Evolutionary conservation across 2,113 vertebrate genomes (phyloP).

Genomic region (Xiphias gladius): DNA sequence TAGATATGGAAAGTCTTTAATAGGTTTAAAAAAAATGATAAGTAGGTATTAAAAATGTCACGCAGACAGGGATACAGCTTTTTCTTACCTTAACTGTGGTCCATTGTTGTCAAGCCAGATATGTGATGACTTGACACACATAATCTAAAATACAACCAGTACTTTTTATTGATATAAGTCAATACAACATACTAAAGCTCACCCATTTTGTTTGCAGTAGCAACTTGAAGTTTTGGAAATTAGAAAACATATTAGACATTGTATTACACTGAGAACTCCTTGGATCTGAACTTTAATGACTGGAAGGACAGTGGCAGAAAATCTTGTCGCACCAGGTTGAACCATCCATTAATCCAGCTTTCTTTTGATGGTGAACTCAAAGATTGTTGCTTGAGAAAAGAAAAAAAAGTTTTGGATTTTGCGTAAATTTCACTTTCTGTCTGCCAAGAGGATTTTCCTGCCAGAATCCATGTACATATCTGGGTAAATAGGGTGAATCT

Average conservation of each 20-base stretch:
- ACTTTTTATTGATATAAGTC: background rate
- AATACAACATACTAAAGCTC: background rate
- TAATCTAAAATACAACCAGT: background rate
- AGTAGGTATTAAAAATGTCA: background rate
- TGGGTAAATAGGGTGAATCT: conserved; percentile 63
- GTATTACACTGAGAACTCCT: background rate
- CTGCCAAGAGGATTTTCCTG: conserved; percentile 35
- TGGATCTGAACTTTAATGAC: background rate
- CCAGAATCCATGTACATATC: conserved; percentile 36
- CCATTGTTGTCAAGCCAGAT: background rate
- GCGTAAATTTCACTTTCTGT: background rate
- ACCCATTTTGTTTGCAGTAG: background rate
- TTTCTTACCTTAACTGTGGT: background rate
- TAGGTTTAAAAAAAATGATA: conserved; percentile 1
- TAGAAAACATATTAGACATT: background rate
- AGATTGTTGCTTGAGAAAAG: background rate
- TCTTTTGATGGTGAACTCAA: background rate
- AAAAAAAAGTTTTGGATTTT: conserved; percentile 2
- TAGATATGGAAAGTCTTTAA: background rate
- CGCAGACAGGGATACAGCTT: background rate
- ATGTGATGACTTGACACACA: background rate
- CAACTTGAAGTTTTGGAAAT: background rate
- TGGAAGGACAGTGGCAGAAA: background rate
- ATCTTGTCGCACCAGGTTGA: background rate
- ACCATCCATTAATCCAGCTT: background rate